These are phyloP conservation scores for Crioceris asparagi DNA, from an alignment of 2,888 invertebrate genomes.

Conservation along the genomic window DNA sequence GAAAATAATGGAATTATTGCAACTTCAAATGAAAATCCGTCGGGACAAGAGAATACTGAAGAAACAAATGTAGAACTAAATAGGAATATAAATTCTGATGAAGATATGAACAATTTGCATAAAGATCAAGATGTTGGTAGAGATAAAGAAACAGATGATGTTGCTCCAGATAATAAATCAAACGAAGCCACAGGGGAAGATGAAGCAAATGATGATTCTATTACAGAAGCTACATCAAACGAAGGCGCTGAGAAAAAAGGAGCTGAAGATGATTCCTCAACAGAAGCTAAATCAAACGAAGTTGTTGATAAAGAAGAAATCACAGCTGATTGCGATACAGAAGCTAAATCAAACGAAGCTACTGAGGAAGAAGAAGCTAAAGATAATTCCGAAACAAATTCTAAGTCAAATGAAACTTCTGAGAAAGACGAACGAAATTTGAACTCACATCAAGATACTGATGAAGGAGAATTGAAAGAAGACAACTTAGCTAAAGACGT, in stretches of 20 bases:
- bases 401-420: background rate
- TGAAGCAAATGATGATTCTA: too few species aligned
- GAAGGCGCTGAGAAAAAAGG: conserved; percentile 2
- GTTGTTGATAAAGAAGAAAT: background rate
- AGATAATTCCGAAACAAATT: background rate
- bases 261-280: background rate
- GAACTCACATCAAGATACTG: background rate
- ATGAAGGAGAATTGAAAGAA: background rate
- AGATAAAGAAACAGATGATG: background rate
- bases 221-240: too few species aligned
- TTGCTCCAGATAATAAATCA: background rate
- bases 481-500: background rate
- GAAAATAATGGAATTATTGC: too few species aligned
- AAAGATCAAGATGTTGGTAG: background rate
- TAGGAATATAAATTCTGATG: background rate
- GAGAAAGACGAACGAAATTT: conserved; percentile 3
- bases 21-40: too few species aligned
- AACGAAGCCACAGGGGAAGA: background rate
- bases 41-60: conserved; percentile 1
- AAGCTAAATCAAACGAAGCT: background rate
- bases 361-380: conserved; percentile 1
- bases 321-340: background rate
- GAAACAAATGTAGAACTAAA: conserved; percentile 1
- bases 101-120: background rate
- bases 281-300: background rate